Base-by-base conservation (phyloP, 1,140 invertebrate species). In the Pogonognathellus flavescens region DNA sequence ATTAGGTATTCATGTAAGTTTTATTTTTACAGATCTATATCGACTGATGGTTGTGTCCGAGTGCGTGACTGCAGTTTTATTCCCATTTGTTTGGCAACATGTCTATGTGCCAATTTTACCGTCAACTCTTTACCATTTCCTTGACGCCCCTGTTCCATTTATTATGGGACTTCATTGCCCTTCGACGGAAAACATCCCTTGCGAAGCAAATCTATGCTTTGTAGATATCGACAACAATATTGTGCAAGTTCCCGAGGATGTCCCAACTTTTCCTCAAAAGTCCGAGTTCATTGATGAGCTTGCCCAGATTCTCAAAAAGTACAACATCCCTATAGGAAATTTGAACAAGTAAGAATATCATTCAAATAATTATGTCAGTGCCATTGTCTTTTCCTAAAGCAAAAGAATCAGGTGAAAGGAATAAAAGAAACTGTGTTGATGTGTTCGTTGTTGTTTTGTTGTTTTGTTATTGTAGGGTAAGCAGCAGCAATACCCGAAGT, bases 51-150 rank as follows among this genome's bases (percentile, higher is more conserved):
- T 98, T 66, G 97, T 99, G 2, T 96, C 98, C 16, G 99, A 99
- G 91, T 96, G 96, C 88, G 94, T 99, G 72, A 96, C 94, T 49
- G 93, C 95, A 0, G 92, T 99, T 25, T 91, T 99, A 5, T 97
- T 98, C 90, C 98, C 99, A 0, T 99, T 99, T 90, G 92, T 94
- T 8, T 99, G 99, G 98, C 97, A 98, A 82, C 97, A 99, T 91
- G 98, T 99, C 0, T 99, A 99, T 91, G 98, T 99, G 31, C 99
- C 99, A 7, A 99, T 99, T 89, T 92, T 99, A 86, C 98, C 98
- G 1, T 95, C 97, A 22, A 97, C 97, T 18, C 92, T 99, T 70
- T 94, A 97, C 89, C 97, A 99, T 90, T 99, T 99, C 92, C 92
- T 99, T 14, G 98, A 99, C 92, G 98, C 99, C 13, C 99, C 99